Conservation (phyloP, 2,888 invertebrate genomes). For the Rotaria macrura region DNA sequence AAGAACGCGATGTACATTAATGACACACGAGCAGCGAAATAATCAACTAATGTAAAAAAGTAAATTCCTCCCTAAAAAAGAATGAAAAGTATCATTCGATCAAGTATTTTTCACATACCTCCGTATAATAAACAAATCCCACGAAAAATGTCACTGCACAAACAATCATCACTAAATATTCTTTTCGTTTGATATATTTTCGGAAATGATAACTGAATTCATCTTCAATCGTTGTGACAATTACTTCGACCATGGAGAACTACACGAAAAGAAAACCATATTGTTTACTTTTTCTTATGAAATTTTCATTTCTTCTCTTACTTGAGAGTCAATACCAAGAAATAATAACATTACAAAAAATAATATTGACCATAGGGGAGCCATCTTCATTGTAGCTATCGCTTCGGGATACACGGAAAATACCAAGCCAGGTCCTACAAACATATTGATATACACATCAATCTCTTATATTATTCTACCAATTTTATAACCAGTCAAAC, state of each 20-base stretch:
- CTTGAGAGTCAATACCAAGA: conserved; percentile 31
- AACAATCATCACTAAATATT: conserved; percentile 70
- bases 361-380: conserved; percentile 26
- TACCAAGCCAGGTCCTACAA: not conserved
- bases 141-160: conserved; percentile 70
- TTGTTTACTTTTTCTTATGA: too few relatives aligned
- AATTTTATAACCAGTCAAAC: too few relatives aligned
- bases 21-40: conserved; percentile 44
- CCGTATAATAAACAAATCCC: conserved; percentile 75
- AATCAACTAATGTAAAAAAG: conserved; percentile 45
- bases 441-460: not conserved
- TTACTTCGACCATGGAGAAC: conserved; percentile 84
- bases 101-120: conserved; percentile 53
- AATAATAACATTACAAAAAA: conserved; percentile 28
- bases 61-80: conserved; percentile 45
- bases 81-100: not conserved
- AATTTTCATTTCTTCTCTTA: not conserved
- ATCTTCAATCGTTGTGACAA: conserved; percentile 82
- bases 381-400: conserved; percentile 20
- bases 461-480: too few relatives aligned
- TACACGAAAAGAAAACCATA: conserved; percentile 30
- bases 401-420: conserved; percentile 25
- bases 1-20: conserved; percentile 47
- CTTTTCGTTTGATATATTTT: conserved; percentile 69
- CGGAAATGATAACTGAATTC: conserved; percentile 78